phyloP scores from a whole-genome alignment of 2,113 vertebrate species.

The Puntigrus tetrazona region DNA sequence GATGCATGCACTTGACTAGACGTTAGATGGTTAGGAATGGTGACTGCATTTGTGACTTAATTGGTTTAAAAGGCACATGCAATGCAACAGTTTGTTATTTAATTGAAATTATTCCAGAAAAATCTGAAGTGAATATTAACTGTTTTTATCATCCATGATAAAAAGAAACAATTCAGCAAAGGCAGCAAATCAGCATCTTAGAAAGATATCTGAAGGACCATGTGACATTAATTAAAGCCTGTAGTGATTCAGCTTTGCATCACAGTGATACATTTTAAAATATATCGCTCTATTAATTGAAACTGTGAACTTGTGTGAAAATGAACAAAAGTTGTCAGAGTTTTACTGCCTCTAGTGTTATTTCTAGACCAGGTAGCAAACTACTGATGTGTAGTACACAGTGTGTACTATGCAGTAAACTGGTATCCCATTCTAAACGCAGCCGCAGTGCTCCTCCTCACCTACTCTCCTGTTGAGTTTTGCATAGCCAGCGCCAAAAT shows the following conservation, averaged over 20 bases:
- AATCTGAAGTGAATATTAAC: background rate
- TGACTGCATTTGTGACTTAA: background rate
- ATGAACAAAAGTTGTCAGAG: no score
- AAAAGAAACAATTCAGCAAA: background rate
- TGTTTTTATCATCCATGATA: background rate
- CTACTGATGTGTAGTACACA: background rate
- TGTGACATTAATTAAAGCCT: background rate
- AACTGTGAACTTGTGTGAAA: no score
- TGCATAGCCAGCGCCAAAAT: slow-evolving; percentile 87
- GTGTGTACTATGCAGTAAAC: background rate
- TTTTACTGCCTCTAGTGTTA: no score
- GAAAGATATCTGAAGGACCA: background rate
- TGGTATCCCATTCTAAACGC: background rate
- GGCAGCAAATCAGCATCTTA: background rate
- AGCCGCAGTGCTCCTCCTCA: background rate
- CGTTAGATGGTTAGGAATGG: no score
- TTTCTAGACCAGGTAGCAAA: no score
- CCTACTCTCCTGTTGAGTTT: slow-evolving; percentile 90
- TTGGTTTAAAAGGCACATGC: background rate
- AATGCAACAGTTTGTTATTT: background rate
- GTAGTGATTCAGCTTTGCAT: background rate
- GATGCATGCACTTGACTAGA: background rate
- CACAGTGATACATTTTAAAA: background rate
- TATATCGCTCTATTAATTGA: no score
- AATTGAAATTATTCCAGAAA: background rate